These are phyloP conservation scores for Ligdia adustata DNA, from an alignment of 2,888 invertebrate species.

Conservation along the genomic window DNA sequence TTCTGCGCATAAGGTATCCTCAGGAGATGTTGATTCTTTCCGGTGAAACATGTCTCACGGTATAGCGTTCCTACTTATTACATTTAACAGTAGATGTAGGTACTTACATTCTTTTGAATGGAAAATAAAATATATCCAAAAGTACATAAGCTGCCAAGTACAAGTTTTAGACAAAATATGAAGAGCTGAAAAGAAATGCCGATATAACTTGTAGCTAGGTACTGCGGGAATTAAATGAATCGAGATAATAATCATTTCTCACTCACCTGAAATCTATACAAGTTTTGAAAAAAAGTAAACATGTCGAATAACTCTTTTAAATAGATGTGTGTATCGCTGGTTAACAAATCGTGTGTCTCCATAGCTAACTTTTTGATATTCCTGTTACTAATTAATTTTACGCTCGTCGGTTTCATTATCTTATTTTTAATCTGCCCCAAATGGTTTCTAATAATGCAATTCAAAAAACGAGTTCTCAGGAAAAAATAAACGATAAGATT, in stretches of 20 bases:
- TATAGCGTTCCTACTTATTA: too few relatives aligned
- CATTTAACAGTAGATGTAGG: neutral
- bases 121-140: slow-evolving; percentile 51
- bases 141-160: slow-evolving; percentile 43
- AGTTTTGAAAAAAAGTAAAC: slow-evolving; percentile 45
- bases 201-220: neutral
- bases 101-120: slow-evolving; percentile 53
- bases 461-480: slow-evolving; percentile 52
- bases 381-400: slow-evolving; percentile 1
- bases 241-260: neutral
- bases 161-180: slow-evolving; percentile 50
- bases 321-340: slow-evolving; percentile 47
- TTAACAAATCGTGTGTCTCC: slow-evolving; percentile 46
- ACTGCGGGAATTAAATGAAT: neutral
- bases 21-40: too few relatives aligned
- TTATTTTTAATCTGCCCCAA: slow-evolving; percentile 34
- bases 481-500: slow-evolving; percentile 53
- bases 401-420: slow-evolving; percentile 1
- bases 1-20: too few relatives aligned
- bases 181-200: slow-evolving; percentile 47
- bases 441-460: slow-evolving; percentile 55
- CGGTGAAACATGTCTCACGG: too few relatives aligned
- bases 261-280: slow-evolving; percentile 53
- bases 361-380: slow-evolving; percentile 45
- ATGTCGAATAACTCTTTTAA: slow-evolving; percentile 47